Conservation (phyloP, 2,888 invertebrate genomes). For the Dryomyza anilis region DNA sequence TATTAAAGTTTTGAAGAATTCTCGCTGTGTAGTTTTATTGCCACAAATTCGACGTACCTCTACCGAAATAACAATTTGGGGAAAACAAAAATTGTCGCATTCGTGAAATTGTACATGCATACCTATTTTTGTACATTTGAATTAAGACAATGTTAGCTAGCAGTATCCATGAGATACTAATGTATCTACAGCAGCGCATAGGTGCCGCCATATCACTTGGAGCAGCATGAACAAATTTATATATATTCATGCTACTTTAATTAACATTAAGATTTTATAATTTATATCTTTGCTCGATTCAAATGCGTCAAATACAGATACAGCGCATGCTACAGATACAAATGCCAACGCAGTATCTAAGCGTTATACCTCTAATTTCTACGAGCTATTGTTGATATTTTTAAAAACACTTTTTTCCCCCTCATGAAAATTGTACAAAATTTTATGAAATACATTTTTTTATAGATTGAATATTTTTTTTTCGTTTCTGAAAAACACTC, state of each 20-base stretch:
- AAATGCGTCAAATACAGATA: slow-evolving; percentile 10
- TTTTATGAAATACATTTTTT: not conserved
- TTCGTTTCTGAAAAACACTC: not conserved
- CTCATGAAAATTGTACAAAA: not conserved
- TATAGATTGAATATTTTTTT: not conserved
- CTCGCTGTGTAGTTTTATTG: too few relatives aligned
- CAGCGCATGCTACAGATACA: not conserved
- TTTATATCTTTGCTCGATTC: slow-evolving; percentile 7
- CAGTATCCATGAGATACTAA: not conserved
- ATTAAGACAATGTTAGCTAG: not conserved
- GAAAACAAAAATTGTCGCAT: not conserved
- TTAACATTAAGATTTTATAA: slow-evolving; percentile 49
- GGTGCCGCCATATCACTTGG: too few relatives aligned
- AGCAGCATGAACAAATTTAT: too few relatives aligned
- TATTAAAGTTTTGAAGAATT: too few relatives aligned
- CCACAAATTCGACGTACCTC: too few relatives aligned
- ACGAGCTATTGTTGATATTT: not conserved
- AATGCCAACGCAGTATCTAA: not conserved
- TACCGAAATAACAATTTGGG: too few relatives aligned
- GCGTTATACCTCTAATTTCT: too few relatives aligned
- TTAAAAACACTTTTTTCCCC: not conserved
- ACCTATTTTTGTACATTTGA: not conserved
- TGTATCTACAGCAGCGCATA: not conserved
- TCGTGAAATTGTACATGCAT: not conserved
- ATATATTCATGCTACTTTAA: slow-evolving; percentile 50